These are phyloP conservation scores for Synergus gifuensis DNA, from an alignment of 2,888 invertebrate species.

Conservation along the genomic window DNA sequence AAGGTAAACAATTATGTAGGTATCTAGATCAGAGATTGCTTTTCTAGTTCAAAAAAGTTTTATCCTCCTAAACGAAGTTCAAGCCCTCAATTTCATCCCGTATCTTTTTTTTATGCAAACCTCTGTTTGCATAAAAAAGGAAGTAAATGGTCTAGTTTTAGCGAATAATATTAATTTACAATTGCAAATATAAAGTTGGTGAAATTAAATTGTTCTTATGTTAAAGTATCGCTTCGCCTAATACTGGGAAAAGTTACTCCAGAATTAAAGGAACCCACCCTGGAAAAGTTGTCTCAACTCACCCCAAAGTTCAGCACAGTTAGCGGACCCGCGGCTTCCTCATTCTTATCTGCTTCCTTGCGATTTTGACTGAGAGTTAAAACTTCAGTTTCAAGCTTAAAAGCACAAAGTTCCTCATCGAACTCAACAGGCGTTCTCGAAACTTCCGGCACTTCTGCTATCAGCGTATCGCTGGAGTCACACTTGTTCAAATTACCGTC, in stretches of 20 bases:
- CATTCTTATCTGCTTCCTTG: constrained; percentile 37
- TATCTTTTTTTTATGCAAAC: no score
- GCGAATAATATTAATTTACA: no score
- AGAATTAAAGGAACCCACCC: background rate
- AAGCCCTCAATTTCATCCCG: no score
- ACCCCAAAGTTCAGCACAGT: constrained; percentile 53
- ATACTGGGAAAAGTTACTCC: no score
- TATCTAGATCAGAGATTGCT: constrained; percentile 63
- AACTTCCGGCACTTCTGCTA: constrained; percentile 66
- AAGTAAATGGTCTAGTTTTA: no score
- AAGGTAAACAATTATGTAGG: constrained; percentile 60
- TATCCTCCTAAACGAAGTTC: no score
- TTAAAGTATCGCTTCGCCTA: no score
- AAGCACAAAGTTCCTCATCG: background rate
- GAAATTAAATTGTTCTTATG: no score
- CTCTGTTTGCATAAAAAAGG: no score
- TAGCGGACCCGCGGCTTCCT: constrained; percentile 44
- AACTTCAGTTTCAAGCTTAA: background rate
- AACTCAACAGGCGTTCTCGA: constrained; percentile 23
- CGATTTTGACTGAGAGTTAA: background rate
- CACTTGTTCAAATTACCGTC: constrained; percentile 68
- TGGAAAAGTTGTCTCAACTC: constrained; percentile 48
- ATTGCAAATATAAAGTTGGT: no score
- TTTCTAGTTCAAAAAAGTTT: background rate
- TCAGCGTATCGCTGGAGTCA: constrained; percentile 72